These are phyloP conservation scores for Teinopalpus imperialis DNA, from an alignment of 2,888 invertebrate genomes.

Conservation along the genomic window DNA sequence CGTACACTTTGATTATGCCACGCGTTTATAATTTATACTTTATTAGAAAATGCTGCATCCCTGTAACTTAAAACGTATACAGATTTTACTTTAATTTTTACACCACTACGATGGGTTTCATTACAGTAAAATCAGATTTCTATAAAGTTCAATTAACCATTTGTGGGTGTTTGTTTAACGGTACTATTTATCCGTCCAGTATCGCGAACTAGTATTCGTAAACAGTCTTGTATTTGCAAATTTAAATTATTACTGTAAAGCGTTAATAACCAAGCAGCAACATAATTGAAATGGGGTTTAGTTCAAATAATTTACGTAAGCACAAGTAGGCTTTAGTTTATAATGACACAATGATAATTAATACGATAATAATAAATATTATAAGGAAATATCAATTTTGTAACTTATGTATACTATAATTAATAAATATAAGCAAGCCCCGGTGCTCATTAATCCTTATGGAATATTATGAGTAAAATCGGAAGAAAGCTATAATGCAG, in stretches of 20 bases:
- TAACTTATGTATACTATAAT: too few relatives aligned
- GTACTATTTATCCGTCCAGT: slow-evolving; percentile 6
- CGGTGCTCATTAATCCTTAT: too few relatives aligned
- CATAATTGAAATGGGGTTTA: slow-evolving; percentile 8
- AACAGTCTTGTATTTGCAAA: slow-evolving; percentile 15
- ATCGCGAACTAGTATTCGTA: slow-evolving; percentile 11
- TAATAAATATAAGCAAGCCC: too few relatives aligned
- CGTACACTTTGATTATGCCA: slow-evolving; percentile 60
- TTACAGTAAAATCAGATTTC: background rate
- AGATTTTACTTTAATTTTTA: too few relatives aligned
- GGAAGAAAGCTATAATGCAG: too few relatives aligned
- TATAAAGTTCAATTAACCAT: slow-evolving; percentile 2
- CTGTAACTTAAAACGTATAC: too few relatives aligned
- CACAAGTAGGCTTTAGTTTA: background rate
- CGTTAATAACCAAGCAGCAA: slow-evolving; percentile 11
- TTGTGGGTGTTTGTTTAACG: slow-evolving; percentile 8
- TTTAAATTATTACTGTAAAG: slow-evolving; percentile 18
- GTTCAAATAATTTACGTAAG: slow-evolving; percentile 3
- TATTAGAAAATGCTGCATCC: slow-evolving; percentile 42
- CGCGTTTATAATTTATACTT: slow-evolving; percentile 62
- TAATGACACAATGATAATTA: background rate
- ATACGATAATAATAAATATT: too few relatives aligned
- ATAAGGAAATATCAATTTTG: too few relatives aligned
- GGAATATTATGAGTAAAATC: too few relatives aligned
- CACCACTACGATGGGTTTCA: too few relatives aligned